Conservation (phyloP, 2,113 vertebrate species). For the Desmodus rotundus region DNA sequence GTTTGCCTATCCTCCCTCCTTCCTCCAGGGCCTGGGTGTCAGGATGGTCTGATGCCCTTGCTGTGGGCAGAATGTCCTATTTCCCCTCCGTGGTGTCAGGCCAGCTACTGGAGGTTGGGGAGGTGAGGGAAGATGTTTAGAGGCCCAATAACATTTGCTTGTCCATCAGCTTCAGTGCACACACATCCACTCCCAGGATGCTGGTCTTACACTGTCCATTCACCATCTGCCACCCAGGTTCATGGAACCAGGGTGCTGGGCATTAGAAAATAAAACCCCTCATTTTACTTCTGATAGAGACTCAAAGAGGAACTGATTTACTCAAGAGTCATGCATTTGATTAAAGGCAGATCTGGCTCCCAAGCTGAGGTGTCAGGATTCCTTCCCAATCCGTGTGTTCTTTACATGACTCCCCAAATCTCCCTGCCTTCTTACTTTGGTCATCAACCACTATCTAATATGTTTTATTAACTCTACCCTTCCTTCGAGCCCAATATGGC, state of each 20-base stretch:
- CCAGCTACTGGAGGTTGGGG: not conserved
- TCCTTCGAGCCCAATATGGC: not conserved
- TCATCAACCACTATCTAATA: not conserved
- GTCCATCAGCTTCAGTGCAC: not conserved
- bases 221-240: not conserved
- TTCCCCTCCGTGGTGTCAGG: not conserved
- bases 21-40: slow-evolving; percentile 46
- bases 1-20: not conserved
- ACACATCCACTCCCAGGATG: not conserved
- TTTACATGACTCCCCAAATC: no score
- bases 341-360: not conserved
- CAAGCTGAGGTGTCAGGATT: not conserved
- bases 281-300: not conserved
- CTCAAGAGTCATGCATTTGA: not conserved
- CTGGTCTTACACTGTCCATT: not conserved
- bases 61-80: slow-evolving; percentile 34
- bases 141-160: not conserved
- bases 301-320: not conserved
- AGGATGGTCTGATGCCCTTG: slow-evolving; percentile 28
- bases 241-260: not conserved
- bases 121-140: not conserved
- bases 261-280: not conserved
- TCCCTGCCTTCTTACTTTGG: not conserved
- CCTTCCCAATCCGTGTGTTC: not conserved
- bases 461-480: not conserved